Evolutionary conservation across 2,113 vertebrate genomes (phyloP), one percentile per base, ranked within the genome.

Genomic region (Rhinopomastus cyanomelas): DNA sequence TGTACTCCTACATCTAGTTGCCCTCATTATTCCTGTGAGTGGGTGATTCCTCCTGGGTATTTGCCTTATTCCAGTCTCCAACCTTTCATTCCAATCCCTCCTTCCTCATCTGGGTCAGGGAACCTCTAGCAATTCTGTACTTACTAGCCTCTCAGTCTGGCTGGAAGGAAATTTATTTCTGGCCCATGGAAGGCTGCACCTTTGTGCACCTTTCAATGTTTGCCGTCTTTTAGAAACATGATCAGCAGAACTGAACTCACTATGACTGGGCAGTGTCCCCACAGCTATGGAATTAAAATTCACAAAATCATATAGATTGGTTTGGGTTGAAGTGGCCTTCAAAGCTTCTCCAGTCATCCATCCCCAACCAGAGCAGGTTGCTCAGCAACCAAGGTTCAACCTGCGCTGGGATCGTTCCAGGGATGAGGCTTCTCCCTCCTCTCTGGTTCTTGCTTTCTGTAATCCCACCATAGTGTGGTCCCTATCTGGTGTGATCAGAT

Each of bases 1-100:
- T 17, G 25, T 52, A 15, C 13, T 65, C 34, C 52, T 22, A 59
- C 4, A 4, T 26, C 25, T 12, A 12, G 29, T 48, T 1, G 2
- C 1, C 1, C 32, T 59, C 11, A 2, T 13, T 51, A 26, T 16
- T 62, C 44, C 19, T 9, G 11, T 0, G 2, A 0, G 11, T 12
- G 32, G 14, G 11, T 23, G 42, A 27, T 6, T 67, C 62, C 42
- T 51, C 23, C 8, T 11, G 19, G 25, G 25, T 32, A 11, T 12
- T 48, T 29, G 5, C 16, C 36, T 30, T 1, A 1, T 53, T 79
- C 17, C 49, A 11, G 5, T 42, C 61, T 44, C 59, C 78, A 72
- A 16, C 10, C 16, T 53, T 49, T 64, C 26, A 6, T 48, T 56
- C 51, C 56, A 17, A 7, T 17, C 53, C 30, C 15, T 22, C 7